Percentiles rank a stretch among this genome's conserved stretches.
Conservation (phyloP, 2,888 invertebrate species). For the Bombylius discolor region DNA sequence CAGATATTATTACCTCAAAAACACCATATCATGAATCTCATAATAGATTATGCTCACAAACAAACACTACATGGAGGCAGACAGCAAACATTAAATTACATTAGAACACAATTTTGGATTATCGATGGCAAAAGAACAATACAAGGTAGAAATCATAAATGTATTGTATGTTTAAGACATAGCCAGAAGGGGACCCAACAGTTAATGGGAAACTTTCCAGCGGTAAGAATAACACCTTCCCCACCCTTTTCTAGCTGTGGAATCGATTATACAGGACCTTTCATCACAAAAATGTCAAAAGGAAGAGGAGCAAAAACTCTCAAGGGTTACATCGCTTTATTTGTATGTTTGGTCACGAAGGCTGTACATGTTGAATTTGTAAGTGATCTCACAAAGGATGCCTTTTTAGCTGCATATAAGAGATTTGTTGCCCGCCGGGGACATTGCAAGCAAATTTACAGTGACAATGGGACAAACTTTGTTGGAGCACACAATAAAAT, state of each 20-base stretch:
- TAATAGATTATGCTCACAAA: neutral
- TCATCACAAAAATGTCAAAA: neutral
- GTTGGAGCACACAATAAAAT: no score
- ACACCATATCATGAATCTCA: neutral
- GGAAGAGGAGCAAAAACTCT: neutral
- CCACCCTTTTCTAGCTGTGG: neutral
- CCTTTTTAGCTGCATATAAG: neutral
- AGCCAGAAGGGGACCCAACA: neutral
- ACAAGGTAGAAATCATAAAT: neutral
- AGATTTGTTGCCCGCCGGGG: neutral
- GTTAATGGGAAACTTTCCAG: neutral
- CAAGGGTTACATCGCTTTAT: neutral
- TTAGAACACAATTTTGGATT: neutral
- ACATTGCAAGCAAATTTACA: no score
- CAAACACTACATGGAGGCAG: neutral
- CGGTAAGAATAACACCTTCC: neutral
- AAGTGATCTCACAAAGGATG: neutral
- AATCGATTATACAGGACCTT: neutral
- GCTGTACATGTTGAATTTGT: neutral
- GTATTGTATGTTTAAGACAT: neutral
- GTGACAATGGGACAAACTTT: no score
- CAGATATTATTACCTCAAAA: neutral
- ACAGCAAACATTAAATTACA: neutral
- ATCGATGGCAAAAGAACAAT: neutral
- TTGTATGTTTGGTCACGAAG: neutral